These are phyloP conservation scores for Ectropis crepuscularia DNA, from an alignment of 2,888 invertebrate species.

Conservation along the genomic window DNA sequence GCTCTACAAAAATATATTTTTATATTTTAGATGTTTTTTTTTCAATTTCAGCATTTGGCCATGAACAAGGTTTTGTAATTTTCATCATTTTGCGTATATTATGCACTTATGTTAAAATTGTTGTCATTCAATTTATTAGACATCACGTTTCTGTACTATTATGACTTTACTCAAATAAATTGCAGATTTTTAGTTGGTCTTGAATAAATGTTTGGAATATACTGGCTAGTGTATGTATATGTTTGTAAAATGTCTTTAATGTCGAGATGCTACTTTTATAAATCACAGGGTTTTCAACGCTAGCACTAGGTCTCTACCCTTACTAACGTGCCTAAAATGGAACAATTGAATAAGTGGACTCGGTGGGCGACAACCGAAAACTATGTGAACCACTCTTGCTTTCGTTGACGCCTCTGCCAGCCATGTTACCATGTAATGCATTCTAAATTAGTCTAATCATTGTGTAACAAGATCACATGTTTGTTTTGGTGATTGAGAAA, in stretches of 20 bases:
- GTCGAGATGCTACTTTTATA: not conserved
- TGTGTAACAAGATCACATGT: constrained; percentile 17
- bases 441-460: constrained; percentile 29
- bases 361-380: constrained; percentile 57
- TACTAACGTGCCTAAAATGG: constrained; percentile 51
- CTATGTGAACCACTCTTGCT: constrained; percentile 52
- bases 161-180: too few relatives aligned
- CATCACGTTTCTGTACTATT: too few relatives aligned
- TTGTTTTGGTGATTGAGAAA: constrained; percentile 21
- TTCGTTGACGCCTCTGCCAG: constrained; percentile 43
- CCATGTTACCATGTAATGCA: constrained; percentile 26
- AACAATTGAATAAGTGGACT: constrained; percentile 58
- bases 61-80: too few relatives aligned
- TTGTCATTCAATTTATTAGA: too few relatives aligned
- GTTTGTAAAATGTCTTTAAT: not conserved
- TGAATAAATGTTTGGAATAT: too few relatives aligned
- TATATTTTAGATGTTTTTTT: too few relatives aligned
- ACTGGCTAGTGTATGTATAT: too few relatives aligned
- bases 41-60: too few relatives aligned
- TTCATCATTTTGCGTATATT: too few relatives aligned
- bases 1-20: too few relatives aligned
- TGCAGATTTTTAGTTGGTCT: too few relatives aligned
- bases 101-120: too few relatives aligned
- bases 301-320: constrained; percentile 27
- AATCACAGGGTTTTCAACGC: constrained; percentile 7